These are phyloP conservation scores for Drosophila conformis DNA, from an alignment of 2,888 invertebrate species.

Conservation along the genomic window DNA sequence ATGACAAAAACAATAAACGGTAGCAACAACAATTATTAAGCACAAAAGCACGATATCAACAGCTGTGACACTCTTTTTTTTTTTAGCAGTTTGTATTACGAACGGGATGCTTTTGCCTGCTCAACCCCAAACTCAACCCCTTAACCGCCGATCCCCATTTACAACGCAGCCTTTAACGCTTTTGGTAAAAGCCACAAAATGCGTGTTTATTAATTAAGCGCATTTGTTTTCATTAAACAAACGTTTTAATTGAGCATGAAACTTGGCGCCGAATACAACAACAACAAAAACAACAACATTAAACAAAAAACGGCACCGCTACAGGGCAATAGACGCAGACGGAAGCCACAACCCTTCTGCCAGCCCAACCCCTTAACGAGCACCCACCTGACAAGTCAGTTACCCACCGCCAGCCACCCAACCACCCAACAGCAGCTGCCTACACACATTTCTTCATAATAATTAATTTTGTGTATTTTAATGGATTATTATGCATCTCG, in stretches of 20 bases:
- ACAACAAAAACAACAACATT: not conserved
- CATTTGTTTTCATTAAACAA: constrained; percentile 85
- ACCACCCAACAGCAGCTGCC: constrained; percentile 16
- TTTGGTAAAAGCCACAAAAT: constrained; percentile 82
- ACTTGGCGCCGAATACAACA: constrained; percentile 77
- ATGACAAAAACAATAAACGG: constrained; percentile 44
- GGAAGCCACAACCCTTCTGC: constrained; percentile 30
- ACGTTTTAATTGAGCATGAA: constrained; percentile 83
- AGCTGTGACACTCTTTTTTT: constrained; percentile 72
- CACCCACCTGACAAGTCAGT: constrained; percentile 42
- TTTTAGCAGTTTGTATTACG: constrained; percentile 52
- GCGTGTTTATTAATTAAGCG: constrained; percentile 85
- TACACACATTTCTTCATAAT: constrained; percentile 73
- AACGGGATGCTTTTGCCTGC: constrained; percentile 4
- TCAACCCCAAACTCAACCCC: constrained; percentile 19
- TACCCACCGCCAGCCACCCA: constrained; percentile 8
- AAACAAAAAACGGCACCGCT: constrained; percentile 41
- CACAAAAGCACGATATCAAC: constrained; percentile 74
- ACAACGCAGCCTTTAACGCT: constrained; percentile 27
- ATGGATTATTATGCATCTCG: constrained; percentile 61
- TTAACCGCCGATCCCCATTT: not conserved
- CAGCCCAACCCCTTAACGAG: constrained; percentile 16
- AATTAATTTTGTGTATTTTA: constrained; percentile 83
- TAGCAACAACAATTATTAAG: constrained; percentile 59
- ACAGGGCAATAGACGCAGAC: constrained; percentile 65